Base-by-base conservation (phyloP, 2,113 vertebrate species). In the Nothobranchius kuhntae region DNA sequence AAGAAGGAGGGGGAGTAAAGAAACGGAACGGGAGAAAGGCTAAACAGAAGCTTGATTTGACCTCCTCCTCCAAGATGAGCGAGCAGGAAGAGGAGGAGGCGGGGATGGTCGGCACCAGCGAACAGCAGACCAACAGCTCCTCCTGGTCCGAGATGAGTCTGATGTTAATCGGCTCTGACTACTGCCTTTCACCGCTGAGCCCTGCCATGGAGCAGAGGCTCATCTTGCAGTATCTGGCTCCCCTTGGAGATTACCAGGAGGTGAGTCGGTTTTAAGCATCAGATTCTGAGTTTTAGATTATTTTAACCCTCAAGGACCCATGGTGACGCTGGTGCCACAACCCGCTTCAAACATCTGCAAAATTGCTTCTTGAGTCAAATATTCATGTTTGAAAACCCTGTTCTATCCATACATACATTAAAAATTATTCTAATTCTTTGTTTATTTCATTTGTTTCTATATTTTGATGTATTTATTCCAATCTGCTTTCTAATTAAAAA, bases 61-160 rank as follows among this genome's bases (percentile, higher is more conserved):
- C 92, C 0, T 13, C 65, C 17, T 42, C 67, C 7, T 14, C 72
- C 30, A 4, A 14, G n/a, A 58, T 38, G 24, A 7, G 12, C 0
- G 66, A 59, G 14, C 77, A 87, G 15, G n/a, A 17, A 3, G 48
- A 50, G 5, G 48, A 51, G 4, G 65, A 66, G 26, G 40, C 1
- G 2, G 56, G 73, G 24, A 71, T 14, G 12, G 54, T 7, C 0
- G 87, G 91, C 2, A 87, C 93, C 80, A 90, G 92, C 3, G 93
- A 64, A 0, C 73, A 95, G 75, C 90, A 94, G 3, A 13, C 35
- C 52, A 24, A 92, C 82, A 96, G 94, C 90, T 93, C 94, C 88
- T 96, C 96, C 88, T 98, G 96, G 97, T 96, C 96, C 13, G 96
- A 97, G 90, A 95, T 95, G 95, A 97, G 96, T 78, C 93, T 95